Conservation (phyloP, 2,888 invertebrate genomes). For the Panzeria rudis region DNA sequence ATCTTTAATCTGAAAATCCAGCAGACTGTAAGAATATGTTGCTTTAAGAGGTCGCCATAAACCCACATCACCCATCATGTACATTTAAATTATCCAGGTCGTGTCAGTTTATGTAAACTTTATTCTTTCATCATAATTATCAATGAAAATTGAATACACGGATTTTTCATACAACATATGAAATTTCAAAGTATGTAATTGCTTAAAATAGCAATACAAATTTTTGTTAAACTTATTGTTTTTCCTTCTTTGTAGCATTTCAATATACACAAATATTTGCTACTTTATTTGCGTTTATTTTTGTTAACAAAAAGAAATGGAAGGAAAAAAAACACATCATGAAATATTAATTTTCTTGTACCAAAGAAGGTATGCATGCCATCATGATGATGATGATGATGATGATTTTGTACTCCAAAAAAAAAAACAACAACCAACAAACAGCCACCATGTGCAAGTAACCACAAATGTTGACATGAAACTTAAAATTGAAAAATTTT, state of each 20-base stretch:
- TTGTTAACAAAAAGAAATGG: background rate
- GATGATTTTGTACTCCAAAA: background rate
- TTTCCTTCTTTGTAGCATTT: conserved; percentile 19
- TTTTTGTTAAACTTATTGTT: background rate
- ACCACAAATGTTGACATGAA: conserved; percentile 70
- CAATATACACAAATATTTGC: conserved; percentile 41
- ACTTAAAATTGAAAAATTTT: conserved; percentile 64
- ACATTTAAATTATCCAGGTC: too few species aligned
- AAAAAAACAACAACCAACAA: conserved; percentile 15
- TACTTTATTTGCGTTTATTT: conserved; percentile 13
- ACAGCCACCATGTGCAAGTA: conserved; percentile 54
- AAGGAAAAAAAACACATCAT: background rate
- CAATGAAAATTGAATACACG: too few species aligned
- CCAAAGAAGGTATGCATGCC: conserved; percentile 36
- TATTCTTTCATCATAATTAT: too few species aligned
- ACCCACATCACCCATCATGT: too few species aligned
- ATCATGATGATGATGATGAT: conserved; percentile 14
- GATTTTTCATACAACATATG: too few species aligned
- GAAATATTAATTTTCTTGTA: conserved; percentile 57
- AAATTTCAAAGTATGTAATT: background rate
- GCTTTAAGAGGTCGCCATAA: too few species aligned
- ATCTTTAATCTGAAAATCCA: too few species aligned
- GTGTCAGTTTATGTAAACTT: too few species aligned
- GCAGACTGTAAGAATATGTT: too few species aligned
- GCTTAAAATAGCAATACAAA: background rate